These are phyloP conservation scores for Cettia cetti DNA, from an alignment of 2,113 vertebrate species.

Conservation along the genomic window DNA sequence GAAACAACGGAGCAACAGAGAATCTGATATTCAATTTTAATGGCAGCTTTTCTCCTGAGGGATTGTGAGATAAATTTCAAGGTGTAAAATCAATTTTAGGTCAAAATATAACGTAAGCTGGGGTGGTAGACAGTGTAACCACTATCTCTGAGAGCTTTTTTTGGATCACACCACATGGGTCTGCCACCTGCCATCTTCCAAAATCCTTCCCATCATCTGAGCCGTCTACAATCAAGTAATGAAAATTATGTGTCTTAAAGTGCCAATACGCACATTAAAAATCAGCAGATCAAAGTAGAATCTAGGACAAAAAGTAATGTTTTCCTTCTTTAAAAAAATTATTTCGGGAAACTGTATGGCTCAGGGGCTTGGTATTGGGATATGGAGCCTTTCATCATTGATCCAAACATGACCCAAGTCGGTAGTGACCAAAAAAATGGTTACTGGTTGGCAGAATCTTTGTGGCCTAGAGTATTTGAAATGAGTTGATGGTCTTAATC, in stretches of 20 bases:
- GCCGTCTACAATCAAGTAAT: neutral
- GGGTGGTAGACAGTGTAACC: neutral
- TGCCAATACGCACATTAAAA: neutral
- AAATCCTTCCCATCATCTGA: neutral
- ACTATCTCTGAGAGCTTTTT: neutral
- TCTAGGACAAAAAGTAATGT: neutral
- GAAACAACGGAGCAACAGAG: neutral
- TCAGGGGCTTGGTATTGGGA: conserved; percentile 27
- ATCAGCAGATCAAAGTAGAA: conserved; percentile 24
- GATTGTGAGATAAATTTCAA: neutral
- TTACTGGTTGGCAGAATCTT: conserved; percentile 60
- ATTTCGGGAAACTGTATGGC: conserved; percentile 48
- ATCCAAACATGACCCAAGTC: conserved; percentile 57
- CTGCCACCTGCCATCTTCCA: neutral
- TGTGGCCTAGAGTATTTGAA: conserved; percentile 62
- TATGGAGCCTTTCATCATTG: conserved; percentile 55
- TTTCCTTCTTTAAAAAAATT: conserved; percentile 18
- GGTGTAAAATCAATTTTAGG: neutral
- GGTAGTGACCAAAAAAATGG: conserved; percentile 50
- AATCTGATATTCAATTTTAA: neutral
- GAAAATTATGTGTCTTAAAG: neutral
- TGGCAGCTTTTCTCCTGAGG: neutral
- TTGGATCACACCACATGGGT: neutral
- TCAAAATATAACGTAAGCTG: neutral
- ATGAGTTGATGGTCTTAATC: conserved; percentile 64